Evolutionary conservation across 2,797 vertebrate species (phyloP).

Genomic region (Eulemur coronatus): DNA sequence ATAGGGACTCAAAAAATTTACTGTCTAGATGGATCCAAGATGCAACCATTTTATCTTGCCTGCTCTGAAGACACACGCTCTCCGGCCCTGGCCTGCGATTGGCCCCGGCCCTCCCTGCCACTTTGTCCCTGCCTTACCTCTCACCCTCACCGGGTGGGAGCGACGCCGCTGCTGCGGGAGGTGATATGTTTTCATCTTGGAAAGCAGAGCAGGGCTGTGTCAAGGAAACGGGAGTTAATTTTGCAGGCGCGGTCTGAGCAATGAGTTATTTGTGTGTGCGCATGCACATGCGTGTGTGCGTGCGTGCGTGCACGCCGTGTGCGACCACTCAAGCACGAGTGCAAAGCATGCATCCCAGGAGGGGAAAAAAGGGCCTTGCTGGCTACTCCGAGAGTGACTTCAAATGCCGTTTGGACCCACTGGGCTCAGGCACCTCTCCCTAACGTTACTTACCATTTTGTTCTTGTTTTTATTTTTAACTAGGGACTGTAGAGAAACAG

Average conservation of each 20-base stretch:
- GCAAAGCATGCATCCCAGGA: background rate
- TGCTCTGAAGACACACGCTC: slow-evolving; percentile 58
- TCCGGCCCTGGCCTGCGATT: fast-evolving
- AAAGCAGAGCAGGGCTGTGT: slow-evolving; percentile 55
- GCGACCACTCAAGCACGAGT: background rate
- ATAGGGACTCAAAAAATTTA: slow-evolving; percentile 88
- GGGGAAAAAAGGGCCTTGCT: background rate
- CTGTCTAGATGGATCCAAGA: slow-evolving; percentile 84
- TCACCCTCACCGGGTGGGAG: background rate
- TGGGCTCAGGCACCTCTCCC: background rate
- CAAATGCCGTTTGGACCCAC: background rate
- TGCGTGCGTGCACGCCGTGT: fast-evolving
- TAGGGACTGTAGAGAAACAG: background rate
- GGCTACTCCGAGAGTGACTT: background rate
- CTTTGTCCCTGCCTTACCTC: background rate
- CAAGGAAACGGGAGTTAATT: slow-evolving; percentile 65
- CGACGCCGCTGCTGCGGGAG: background rate
- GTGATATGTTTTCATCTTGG: slow-evolving; percentile 15
- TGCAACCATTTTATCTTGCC: slow-evolving; percentile 70
- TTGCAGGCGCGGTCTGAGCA: slow-evolving; percentile 19
- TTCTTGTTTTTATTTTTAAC: background rate
- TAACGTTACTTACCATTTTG: background rate
- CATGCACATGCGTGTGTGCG: background rate
- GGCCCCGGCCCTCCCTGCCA: fast-evolving
- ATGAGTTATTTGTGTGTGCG: background rate